These are phyloP conservation scores for Sebastiscus albofasciatus DNA, from an alignment of 2,797 vertebrate species.

Conservation along the genomic window DNA sequence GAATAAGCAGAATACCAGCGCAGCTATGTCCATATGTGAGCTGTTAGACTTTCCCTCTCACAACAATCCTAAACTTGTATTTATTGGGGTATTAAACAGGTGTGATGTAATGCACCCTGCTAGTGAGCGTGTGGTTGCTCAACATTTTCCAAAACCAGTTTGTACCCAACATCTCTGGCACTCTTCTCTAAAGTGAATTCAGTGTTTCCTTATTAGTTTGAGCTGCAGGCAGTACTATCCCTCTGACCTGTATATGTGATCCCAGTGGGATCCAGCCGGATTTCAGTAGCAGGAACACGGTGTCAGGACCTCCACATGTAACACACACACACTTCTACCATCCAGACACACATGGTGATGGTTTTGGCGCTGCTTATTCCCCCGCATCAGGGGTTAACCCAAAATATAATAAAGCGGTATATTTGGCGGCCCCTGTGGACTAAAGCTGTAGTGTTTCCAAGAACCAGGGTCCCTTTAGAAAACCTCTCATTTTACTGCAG, in stretches of 20 bases:
- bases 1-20: not conserved
- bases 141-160: not conserved
- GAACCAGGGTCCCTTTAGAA: no score
- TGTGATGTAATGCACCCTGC: not conserved
- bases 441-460: no score
- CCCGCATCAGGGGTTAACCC: not conserved
- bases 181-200: not conserved
- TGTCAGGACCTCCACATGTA: not conserved
- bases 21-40: not conserved
- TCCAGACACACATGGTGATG: not conserved
- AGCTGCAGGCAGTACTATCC: no score
- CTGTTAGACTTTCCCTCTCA: not conserved
- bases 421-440: no score
- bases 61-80: not conserved
- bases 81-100: not conserved
- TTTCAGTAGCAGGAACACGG: conserved; percentile 23
- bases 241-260: not conserved
- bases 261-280: conserved; percentile 16
- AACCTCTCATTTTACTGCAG: no score
- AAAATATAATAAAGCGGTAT: no score
- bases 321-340: not conserved
- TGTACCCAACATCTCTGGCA: not conserved
- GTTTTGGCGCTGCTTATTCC: not conserved
- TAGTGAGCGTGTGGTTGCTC: not conserved
- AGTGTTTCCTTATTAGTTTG: not conserved